Base-by-base conservation (phyloP, 2,113 vertebrate genomes). In the Rhinoptilus africanus region DNA sequence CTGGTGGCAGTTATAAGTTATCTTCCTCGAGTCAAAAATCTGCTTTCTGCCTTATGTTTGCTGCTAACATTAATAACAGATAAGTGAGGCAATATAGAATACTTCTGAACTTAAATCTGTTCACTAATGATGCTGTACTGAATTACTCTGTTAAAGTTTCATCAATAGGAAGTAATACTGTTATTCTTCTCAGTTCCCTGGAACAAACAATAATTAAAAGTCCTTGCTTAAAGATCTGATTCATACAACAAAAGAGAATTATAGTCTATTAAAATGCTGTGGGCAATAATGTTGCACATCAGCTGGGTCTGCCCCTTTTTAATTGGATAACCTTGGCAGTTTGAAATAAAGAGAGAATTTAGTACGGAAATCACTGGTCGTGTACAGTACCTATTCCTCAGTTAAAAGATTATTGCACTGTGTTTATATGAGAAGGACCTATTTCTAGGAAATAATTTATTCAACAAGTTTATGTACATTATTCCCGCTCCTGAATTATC, bases 191-290 rank as follows among this genome's bases (percentile, higher is more conserved):
- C 37, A 43, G n/a, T 59, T 89, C 27, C 26, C 79, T 84, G 50
- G 10, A 94, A 80, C 54, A 95, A 88, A 75, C 23, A 78, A 62
- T 75, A 84, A 72, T 80, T 79, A 78, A 59, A 26, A 39, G 48
- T 69, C 71, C 34, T 97, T 92, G 43, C 39, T 85, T 75, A 92
- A 92, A 93, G 32, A 64, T 77, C 35, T 93, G 67, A 90, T 92
- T 90, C n/a, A 72, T 71, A 71, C 12, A 88, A 45, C 27, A 86
- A 72, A 94, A 63, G 5, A 51, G 51, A 81, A 91, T 86, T 82
- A 72, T 28, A 59, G 23, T 37, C 22, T 88, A 57, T 60, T 82
- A 86, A 91, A 96, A 84, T 72, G 21, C 14, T 89, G 6, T 35
- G 39, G 51, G 17, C 50, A 64, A 57, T 94, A 86, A 72, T 43